Evolutionary conservation across 2,797 vertebrate genomes (phyloP), one percentile per base, ranked within the genome.

Genomic region (Sarcophilus harrisii): DNA sequence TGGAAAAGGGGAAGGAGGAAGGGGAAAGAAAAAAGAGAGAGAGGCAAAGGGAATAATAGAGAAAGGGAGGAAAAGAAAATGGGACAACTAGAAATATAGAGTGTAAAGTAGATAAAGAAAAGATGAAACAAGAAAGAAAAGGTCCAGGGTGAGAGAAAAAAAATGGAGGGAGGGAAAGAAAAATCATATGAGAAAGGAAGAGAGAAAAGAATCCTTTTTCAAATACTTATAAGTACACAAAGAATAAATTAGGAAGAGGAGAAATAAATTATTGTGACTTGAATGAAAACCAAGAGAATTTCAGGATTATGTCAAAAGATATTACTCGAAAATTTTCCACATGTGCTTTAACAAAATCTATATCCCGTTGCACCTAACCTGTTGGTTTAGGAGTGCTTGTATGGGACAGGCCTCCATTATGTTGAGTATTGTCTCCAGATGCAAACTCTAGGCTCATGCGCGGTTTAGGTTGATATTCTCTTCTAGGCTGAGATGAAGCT

Each of bases 381-480:
- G 99, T 98, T 62, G 99, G 99, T 96, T 99, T 99, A 91, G 99
- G 99, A 10, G 99, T 99, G 21, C 99, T 99, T 1, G 99, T 98
- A 97, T 99, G 99, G 89, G 99, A 98, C 93, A 99, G 98, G 89
- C 99, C 99, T 96, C 99, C 99, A 45, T 99, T 99, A 98, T 99
- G 99, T 62, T 99, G 99, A 94, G 97, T 94, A 96, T 99, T 99
- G 96, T 99, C 99, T 93, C 98, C 99, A 98, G 99, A 97, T 62
- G 98, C 97, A 97, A 99, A 99, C 95, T 99, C 99, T 98, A 99
- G 98, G 95, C 99, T 99, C 95, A 99, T 99, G 0, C 99, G 99
- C 0, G 99, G 99, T 97, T 99, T 99, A 5, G 99, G 99, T 57
- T 98, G 57, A 62, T 98, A 99, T 89, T 99, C 99, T 98, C 99